Percentiles rank a stretch among this genome's conserved stretches.
phyloP scores from a whole-genome alignment of 92 coral and sea anemone species.

The Isaurus tuberculatus region DNA sequence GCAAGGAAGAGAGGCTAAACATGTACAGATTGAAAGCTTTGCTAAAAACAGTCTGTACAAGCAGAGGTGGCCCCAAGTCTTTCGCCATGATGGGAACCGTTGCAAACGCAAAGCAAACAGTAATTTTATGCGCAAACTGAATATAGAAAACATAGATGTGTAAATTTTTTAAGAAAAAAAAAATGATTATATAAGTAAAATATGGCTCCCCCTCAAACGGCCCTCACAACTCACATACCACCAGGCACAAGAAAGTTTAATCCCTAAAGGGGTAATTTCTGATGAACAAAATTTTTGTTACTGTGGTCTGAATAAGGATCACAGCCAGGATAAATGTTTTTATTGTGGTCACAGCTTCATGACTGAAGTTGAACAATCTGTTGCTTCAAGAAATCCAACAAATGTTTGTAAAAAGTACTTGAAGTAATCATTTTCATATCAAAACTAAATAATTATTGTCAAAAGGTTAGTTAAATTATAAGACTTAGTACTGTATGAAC shows the following conservation, averaged over 20 bases:
- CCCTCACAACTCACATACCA: conserved; percentile 11
- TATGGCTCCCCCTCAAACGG: conserved; percentile 4
- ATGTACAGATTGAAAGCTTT: conserved; percentile 19
- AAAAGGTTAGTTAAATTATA: background rate
- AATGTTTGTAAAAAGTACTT: background rate
- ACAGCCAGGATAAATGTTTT: background rate
- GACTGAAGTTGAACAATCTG: background rate
- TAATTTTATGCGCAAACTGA: too few species aligned
- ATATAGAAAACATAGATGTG: too few species aligned
- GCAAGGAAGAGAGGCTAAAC: conserved; percentile 17
- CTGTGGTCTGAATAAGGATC: conserved; percentile 8
- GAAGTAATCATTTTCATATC: background rate
- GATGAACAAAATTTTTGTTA: background rate
- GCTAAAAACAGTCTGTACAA: conserved; percentile 18
- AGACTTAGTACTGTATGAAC: background rate
- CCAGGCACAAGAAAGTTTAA: conserved; percentile 8
- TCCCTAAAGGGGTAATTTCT: conserved; percentile 1
- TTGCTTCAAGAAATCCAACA: background rate
- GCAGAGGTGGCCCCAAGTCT: conserved; percentile 15
- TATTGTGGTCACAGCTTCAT: conserved; percentile 2
- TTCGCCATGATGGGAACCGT: too few species aligned
- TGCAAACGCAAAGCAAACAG: too few species aligned
- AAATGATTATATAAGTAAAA: background rate
- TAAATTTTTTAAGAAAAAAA: too few species aligned
- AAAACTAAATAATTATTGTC: too few species aligned